Percentiles rank a stretch among this genome's conserved stretches.
phyloP scores from a whole-genome alignment of 1,140 invertebrate species.

The Helicoverpa armigera region DNA sequence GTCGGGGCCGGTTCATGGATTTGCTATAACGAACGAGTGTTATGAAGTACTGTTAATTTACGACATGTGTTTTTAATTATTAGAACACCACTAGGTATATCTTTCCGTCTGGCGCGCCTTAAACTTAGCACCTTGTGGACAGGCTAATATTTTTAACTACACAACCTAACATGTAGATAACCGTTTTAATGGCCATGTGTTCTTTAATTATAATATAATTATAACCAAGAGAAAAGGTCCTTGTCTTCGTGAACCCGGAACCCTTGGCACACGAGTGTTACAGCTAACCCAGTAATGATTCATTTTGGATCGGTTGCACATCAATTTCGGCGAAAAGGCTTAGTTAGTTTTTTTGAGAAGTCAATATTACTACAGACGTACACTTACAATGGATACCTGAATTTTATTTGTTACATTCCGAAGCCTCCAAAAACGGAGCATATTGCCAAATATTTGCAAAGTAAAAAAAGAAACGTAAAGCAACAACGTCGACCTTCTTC shows the following conservation, averaged over 20 bases:
- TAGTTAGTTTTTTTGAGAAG: too few species aligned
- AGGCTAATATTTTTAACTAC: too few species aligned
- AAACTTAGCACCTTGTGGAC: too few species aligned
- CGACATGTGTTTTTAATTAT: not conserved
- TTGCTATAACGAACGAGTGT: not conserved
- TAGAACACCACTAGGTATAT: not conserved
- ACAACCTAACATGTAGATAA: too few species aligned
- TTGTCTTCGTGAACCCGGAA: conserved; percentile 22
- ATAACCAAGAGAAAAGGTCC: conserved; percentile 26
- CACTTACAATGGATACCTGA: too few species aligned
- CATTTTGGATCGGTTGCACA: conserved; percentile 16
- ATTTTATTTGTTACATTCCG: too few species aligned
- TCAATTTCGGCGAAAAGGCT: conserved; percentile 32
- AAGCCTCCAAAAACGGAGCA: not conserved
- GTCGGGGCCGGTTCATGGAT: not conserved
- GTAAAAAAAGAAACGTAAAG: not conserved
- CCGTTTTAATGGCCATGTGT: too few species aligned
- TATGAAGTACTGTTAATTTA: not conserved
- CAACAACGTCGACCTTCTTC: not conserved
- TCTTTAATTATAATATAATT: conserved; percentile 16
- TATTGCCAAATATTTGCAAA: not conserved
- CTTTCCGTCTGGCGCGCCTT: too few species aligned
- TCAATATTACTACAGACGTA: too few species aligned
- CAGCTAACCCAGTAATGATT: conserved; percentile 25
- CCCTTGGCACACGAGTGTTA: conserved; percentile 14